These are phyloP conservation scores for Epinephelus lanceolatus DNA, from an alignment of 2,113 vertebrate genomes.

Conservation along the genomic window DNA sequence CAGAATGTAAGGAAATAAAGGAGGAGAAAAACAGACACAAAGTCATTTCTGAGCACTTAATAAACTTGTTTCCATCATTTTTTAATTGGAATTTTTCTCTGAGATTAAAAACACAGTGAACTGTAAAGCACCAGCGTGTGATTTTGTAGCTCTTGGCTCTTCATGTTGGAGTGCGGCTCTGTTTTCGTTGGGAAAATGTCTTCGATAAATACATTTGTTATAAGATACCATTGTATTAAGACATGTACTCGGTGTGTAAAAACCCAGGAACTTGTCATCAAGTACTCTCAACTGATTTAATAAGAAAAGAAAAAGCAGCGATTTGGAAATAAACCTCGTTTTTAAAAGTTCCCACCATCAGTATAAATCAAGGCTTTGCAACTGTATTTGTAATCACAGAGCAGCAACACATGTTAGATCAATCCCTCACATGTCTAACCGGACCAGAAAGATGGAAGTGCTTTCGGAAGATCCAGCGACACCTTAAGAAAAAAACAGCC, in stretches of 20 bases:
- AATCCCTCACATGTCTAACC: slow-evolving; percentile 52
- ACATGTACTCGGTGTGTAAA: slow-evolving; percentile 26
- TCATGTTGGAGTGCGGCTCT: slow-evolving; percentile 22
- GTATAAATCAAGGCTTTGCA: slow-evolving; percentile 24
- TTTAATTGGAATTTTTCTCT: slow-evolving; percentile 13
- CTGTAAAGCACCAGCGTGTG: slow-evolving; percentile 35
- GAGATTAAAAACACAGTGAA: slow-evolving; percentile 39
- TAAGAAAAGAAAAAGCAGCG: slow-evolving; percentile 21
- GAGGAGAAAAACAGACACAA: slow-evolving; percentile 46
- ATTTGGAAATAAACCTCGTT: slow-evolving; percentile 3
- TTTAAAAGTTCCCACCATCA: slow-evolving; percentile 50
- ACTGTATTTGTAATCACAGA: slow-evolving; percentile 71
- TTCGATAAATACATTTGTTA: slow-evolving; percentile 51
- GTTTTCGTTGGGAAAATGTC: slow-evolving; percentile 45
- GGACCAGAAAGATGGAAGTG: slow-evolving; percentile 59
- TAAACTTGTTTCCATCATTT: not conserved
- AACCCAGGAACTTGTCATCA: slow-evolving; percentile 51
- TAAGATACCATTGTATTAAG: slow-evolving; percentile 46
- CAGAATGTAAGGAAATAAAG: slow-evolving; percentile 37
- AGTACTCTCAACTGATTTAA: slow-evolving; percentile 43
- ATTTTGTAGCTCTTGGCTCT: slow-evolving; percentile 56
- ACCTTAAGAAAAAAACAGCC: slow-evolving; percentile 57
- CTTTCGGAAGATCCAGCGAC: slow-evolving; percentile 67
- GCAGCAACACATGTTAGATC: slow-evolving; percentile 70
- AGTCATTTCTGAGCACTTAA: slow-evolving; percentile 24